A percentile compares a stretch with the other conserved stretches of the same genome.
phyloP scores from a whole-genome alignment of 2,888 invertebrate genomes.

The Lochmaea crataegi region DNA sequence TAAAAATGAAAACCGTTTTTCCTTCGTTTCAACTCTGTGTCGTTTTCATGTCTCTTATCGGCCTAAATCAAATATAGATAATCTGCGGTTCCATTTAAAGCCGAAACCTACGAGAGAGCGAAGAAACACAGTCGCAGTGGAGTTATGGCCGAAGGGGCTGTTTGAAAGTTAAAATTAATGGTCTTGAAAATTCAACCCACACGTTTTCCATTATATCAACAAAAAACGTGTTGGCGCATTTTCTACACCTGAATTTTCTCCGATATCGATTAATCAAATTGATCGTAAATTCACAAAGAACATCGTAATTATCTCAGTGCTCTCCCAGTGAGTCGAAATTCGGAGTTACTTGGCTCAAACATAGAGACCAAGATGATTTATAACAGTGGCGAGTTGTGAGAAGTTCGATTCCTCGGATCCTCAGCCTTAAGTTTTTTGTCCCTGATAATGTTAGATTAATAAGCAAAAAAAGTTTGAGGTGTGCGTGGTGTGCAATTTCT shows the following conservation, averaged over 20 bases:
- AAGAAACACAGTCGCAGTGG: constrained; percentile 2
- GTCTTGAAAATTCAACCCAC: constrained; percentile 7
- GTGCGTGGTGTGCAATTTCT: too few relatives aligned
- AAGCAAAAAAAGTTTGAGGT: too few relatives aligned
- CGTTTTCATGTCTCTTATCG: constrained; percentile 31
- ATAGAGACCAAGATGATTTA: too few relatives aligned
- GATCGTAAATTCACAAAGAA: neutral
- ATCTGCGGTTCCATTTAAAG: constrained; percentile 18
- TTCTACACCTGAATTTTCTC: neutral
- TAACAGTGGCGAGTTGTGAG: too few relatives aligned
- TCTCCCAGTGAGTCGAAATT: neutral
- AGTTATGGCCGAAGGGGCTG: constrained; percentile 13
- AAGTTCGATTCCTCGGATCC: too few relatives aligned
- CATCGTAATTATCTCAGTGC: neutral
- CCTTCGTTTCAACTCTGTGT: constrained; percentile 4
- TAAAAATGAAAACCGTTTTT: constrained; percentile 26
- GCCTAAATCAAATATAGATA: constrained; percentile 28
- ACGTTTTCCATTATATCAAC: neutral
- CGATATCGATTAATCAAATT: neutral
- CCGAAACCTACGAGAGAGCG: constrained; percentile 10
- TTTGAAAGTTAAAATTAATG: constrained; percentile 1
- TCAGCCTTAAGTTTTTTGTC: too few relatives aligned
- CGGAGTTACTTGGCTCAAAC: neutral
- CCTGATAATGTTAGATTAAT: too few relatives aligned
- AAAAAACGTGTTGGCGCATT: neutral